phyloP scores from a whole-genome alignment of 2,888 invertebrate species.

The Gastrophysa polygoni region DNA sequence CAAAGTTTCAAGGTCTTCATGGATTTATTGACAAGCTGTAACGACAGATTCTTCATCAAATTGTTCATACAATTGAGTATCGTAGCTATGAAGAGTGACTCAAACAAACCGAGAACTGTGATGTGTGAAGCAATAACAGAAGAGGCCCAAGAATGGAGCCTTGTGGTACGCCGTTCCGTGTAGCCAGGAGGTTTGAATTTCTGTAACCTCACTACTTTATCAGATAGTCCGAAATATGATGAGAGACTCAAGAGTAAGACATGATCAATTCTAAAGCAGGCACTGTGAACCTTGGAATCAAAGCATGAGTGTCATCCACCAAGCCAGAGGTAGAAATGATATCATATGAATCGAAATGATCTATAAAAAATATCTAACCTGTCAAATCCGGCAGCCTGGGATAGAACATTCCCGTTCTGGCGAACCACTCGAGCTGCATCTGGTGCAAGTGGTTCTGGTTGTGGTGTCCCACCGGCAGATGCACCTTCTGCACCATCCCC shows the following conservation, averaged over 20 bases:
- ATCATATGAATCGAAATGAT: not conserved
- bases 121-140: too few species aligned
- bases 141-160: too few species aligned
- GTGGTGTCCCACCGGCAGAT: slow-evolving; percentile 56
- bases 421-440: slow-evolving; percentile 85
- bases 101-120: too few species aligned
- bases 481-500: slow-evolving; percentile 60
- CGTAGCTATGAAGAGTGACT: not conserved
- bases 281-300: not conserved
- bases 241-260: not conserved
- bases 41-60: not conserved
- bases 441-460: slow-evolving; percentile 70
- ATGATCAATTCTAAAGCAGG: not conserved
- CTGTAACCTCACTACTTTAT: not conserved
- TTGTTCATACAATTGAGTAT: not conserved
- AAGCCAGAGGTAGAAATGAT: too few species aligned
- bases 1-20: too few species aligned
- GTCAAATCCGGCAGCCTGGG: slow-evolving; percentile 85
- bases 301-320: too few species aligned
- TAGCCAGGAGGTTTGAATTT: not conserved
- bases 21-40: not conserved
- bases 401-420: slow-evolving; percentile 91
- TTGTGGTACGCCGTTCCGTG: not conserved
- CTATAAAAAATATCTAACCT: slow-evolving; percentile 63
- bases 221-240: not conserved